Evolutionary conservation across 2,888 invertebrate species (phyloP).

Genomic region (Caenorhabditis japonica): DNA sequence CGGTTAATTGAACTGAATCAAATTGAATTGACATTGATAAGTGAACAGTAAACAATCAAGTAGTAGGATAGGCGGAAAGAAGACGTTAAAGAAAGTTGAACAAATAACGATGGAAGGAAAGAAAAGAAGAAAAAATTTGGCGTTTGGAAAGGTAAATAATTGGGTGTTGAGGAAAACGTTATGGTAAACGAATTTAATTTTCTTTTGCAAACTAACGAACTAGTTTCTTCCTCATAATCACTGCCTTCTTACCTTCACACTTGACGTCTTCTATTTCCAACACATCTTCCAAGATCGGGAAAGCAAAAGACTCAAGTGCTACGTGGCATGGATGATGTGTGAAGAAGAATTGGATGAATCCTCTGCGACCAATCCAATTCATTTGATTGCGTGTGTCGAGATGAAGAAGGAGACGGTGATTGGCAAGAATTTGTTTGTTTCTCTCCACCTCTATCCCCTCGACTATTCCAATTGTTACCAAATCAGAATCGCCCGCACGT

Average conservation of each 20-base stretch:
- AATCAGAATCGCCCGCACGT: slow-evolving; percentile 41
- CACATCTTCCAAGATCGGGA: slow-evolving; percentile 1
- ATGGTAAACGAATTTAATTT: slow-evolving; percentile 27
- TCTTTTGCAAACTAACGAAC: slow-evolving; percentile 21
- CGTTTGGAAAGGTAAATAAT: slow-evolving; percentile 30
- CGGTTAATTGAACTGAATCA: background rate
- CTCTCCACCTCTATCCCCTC: slow-evolving; percentile 12
- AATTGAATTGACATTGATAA: slow-evolving; percentile 36
- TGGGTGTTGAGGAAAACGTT: slow-evolving; percentile 28
- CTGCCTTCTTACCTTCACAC: slow-evolving; percentile 30
- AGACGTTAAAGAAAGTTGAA: too few species aligned
- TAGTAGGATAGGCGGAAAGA: slow-evolving; percentile 31
- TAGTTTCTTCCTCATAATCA: slow-evolving; percentile 36
- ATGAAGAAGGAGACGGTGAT: slow-evolving; percentile 34
- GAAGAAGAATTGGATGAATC: slow-evolving; percentile 4
- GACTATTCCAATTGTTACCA: slow-evolving; percentile 4
- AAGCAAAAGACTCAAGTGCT: slow-evolving; percentile 25
- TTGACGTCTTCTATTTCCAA: slow-evolving; percentile 8
- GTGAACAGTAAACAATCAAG: slow-evolving; percentile 49
- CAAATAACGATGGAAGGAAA: slow-evolving; percentile 1
- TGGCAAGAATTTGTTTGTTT: slow-evolving; percentile 47
- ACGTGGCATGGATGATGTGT: slow-evolving; percentile 19
- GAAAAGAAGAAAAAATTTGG: slow-evolving; percentile 20
- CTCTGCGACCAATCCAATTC: background rate
- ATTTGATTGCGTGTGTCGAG: too few species aligned